phyloP scores from a whole-genome alignment of 2,797 vertebrate genomes.

The Mus spretus region DNA sequence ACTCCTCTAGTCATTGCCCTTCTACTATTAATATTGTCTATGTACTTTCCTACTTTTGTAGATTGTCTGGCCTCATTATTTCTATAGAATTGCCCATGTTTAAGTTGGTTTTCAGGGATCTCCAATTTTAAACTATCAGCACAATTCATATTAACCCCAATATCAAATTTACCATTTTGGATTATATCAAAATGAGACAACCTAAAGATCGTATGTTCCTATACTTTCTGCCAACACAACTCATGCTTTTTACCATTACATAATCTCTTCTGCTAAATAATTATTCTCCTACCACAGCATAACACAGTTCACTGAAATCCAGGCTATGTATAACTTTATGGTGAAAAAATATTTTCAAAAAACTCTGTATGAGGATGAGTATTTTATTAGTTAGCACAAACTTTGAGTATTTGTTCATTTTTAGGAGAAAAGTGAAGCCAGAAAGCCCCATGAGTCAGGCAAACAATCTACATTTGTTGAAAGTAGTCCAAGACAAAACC shows the following conservation, averaged over 20 bases:
- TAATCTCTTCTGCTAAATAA: slow-evolving; percentile 11
- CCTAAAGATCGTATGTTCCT: neutral
- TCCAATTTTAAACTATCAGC: neutral
- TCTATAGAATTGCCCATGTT: neutral
- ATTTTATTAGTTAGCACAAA: neutral
- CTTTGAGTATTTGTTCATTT: neutral
- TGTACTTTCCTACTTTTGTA: neutral
- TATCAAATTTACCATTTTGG: neutral
- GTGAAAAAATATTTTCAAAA: neutral
- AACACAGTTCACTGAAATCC: neutral
- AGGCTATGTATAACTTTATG: neutral
- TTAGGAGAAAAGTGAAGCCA: neutral
- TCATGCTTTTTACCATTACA: neutral
- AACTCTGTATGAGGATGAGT: neutral
- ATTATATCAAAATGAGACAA: neutral
- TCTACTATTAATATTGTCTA: too few species aligned
- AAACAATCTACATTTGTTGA: neutral
- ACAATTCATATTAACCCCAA: neutral
- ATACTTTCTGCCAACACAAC: neutral
- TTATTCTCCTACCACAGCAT: neutral
- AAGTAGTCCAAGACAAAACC: neutral
- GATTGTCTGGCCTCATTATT: neutral
- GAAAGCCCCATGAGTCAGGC: neutral
- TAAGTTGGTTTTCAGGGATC: neutral
- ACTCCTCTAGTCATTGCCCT: rapidly evolving